Conservation (phyloP, 2,797 vertebrate genomes). For the Staurois parvus region DNA sequence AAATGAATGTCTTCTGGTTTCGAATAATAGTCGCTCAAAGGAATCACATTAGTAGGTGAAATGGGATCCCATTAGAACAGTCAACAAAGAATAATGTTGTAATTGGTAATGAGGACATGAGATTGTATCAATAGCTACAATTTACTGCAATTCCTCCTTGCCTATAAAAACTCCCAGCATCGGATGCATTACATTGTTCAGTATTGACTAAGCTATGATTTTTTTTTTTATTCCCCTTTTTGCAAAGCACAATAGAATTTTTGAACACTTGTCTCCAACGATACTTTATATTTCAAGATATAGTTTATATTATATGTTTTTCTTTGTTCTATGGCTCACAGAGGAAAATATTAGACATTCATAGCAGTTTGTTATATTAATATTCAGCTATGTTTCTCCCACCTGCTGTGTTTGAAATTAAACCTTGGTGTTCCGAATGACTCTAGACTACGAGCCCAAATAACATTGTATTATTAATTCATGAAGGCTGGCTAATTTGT, state of each 20-base stretch:
- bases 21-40: conserved; percentile 39
- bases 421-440: conserved; percentile 61
- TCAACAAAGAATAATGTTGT: conserved; percentile 42
- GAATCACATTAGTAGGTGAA: conserved; percentile 54
- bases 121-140: conserved; percentile 36
- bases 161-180: conserved; percentile 11
- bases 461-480: conserved; percentile 63
- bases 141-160: conserved; percentile 25
- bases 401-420: conserved; percentile 62
- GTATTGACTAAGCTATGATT: conserved; percentile 46
- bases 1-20: conserved; percentile 39
- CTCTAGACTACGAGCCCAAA: conserved; percentile 60
- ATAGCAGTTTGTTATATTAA: conserved; percentile 61
- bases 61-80: conserved; percentile 45
- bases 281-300: conserved; percentile 52
- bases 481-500: conserved; percentile 61
- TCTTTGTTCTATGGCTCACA: conserved; percentile 56
- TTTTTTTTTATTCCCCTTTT: conserved; percentile 6
- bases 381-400: conserved; percentile 60
- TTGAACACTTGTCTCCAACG: conserved; percentile 45
- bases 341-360: conserved; percentile 60
- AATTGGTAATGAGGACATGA: conserved; percentile 57
- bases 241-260: conserved; percentile 38
- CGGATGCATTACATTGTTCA: conserved; percentile 44
- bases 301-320: conserved; percentile 50